Conservation (phyloP, 2,797 vertebrate species). For the Sebastes umbrosus region DNA sequence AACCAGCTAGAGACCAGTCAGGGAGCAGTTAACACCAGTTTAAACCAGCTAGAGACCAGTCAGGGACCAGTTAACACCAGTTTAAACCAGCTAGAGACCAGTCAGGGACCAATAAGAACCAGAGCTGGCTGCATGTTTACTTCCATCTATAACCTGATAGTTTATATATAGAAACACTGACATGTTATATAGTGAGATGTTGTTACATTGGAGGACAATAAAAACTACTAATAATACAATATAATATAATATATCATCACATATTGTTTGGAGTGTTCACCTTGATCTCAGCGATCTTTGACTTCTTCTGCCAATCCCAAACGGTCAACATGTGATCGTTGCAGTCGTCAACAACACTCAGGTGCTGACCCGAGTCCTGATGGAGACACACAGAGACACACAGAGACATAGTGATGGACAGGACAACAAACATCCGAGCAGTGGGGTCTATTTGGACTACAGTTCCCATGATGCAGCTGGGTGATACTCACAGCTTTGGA, state of each 20-base stretch:
- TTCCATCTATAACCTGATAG: no score
- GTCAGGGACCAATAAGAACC: no score
- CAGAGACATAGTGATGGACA: neutral
- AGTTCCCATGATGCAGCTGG: constrained; percentile 5
- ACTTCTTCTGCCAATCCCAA: constrained; percentile 97
- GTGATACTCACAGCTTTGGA: constrained; percentile 92
- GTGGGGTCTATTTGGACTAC: neutral
- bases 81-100: no score
- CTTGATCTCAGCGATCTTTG: constrained; percentile 97
- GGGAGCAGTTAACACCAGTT: no score
- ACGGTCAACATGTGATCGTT: constrained; percentile 99
- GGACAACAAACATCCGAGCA: neutral
- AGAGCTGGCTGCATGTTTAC: no score
- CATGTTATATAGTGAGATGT: neutral
- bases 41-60: no score
- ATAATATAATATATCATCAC: neutral
- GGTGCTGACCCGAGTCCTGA: constrained; percentile 94
- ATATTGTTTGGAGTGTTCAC: constrained; percentile 66
- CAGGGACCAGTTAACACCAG: no score
- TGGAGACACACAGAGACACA: neutral
- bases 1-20: no score
- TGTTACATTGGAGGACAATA: neutral
- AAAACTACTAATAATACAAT: neutral
- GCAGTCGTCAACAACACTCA: constrained; percentile 96
- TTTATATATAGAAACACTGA: neutral